Evolutionary conservation across 2,113 vertebrate species (phyloP).

Genomic region (Gavialis gangeticus): DNA sequence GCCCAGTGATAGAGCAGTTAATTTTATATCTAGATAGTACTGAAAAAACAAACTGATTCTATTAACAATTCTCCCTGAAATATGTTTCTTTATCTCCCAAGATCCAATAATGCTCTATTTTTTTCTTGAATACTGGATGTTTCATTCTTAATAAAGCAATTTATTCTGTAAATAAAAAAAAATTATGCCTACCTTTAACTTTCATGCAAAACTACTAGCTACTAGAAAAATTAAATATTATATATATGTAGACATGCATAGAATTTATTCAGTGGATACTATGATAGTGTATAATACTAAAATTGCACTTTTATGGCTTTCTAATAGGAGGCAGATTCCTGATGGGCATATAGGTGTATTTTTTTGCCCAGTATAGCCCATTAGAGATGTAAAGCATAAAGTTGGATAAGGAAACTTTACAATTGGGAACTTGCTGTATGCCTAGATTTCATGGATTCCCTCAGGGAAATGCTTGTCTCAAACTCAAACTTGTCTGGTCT

Average conservation of each 20-base stretch:
- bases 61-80: neutral
- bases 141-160: neutral
- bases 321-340: neutral
- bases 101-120: neutral
- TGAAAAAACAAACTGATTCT: constrained; percentile 30
- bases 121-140: neutral
- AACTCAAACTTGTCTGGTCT: too few species aligned
- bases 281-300: neutral
- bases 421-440: too few species aligned
- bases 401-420: too few species aligned
- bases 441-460: too few species aligned
- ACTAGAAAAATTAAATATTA: neutral
- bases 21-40: constrained; percentile 33
- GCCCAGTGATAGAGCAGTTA: constrained; percentile 13
- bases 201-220: neutral
- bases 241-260: too few species aligned
- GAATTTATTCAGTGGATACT: neutral
- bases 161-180: neutral
- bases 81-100: neutral
- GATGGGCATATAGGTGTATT: neutral
- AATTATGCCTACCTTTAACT: neutral
- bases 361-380: neutral
- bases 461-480: too few species aligned
- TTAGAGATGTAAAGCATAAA: too few species aligned
- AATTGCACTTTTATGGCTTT: too few species aligned